Conservation (phyloP, 37 sponge, comb jelly and placozoan genomes). For the Corticium candelabrum region DNA sequence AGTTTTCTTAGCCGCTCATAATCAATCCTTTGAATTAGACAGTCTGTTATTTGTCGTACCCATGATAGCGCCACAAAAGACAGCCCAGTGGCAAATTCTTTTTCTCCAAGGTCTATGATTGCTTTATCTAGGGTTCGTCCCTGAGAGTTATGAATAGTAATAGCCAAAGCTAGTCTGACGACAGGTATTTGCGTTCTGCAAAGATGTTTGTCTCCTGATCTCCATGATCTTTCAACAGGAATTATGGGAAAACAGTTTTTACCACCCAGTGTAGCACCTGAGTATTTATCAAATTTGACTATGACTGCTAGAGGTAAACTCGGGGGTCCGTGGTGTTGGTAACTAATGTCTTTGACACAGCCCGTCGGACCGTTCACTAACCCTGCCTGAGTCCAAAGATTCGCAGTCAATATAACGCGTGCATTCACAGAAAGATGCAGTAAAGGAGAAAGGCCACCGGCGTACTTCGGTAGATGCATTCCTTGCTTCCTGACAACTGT, state of each 20-base stretch:
- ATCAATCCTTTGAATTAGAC: conserved; percentile 2
- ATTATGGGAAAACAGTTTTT: conserved; percentile 20
- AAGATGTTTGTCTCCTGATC: neutral
- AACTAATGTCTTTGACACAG: conserved; percentile 18
- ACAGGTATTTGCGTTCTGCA: conserved; percentile 21
- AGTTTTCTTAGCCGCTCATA: conserved; percentile 13
- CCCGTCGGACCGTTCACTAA: conserved; percentile 34
- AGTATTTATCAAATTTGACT: conserved; percentile 28
- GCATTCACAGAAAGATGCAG: conserved; percentile 11
- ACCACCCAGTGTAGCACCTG: conserved; percentile 33
- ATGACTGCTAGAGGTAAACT: conserved; percentile 26
- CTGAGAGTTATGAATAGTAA: conserved; percentile 38
- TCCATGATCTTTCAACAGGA: conserved; percentile 22
- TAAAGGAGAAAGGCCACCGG: conserved; percentile 29
- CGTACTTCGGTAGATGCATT: conserved; percentile 46
- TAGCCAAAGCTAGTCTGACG: conserved; percentile 31
- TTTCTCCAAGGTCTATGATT: conserved; percentile 28
- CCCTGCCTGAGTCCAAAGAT: conserved; percentile 31
- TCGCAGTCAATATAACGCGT: conserved; percentile 25
- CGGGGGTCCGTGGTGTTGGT: conserved; percentile 29
- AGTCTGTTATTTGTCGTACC: conserved; percentile 7
- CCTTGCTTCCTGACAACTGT: conserved; percentile 32
- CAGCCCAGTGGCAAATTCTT: conserved; percentile 28
- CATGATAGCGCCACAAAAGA: conserved; percentile 36
- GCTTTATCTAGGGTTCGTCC: conserved; percentile 23